Percentiles rank a stretch among this genome's conserved stretches.
Conservation (phyloP, 2,113 vertebrate genomes). For the Pluvianellus socialis region DNA sequence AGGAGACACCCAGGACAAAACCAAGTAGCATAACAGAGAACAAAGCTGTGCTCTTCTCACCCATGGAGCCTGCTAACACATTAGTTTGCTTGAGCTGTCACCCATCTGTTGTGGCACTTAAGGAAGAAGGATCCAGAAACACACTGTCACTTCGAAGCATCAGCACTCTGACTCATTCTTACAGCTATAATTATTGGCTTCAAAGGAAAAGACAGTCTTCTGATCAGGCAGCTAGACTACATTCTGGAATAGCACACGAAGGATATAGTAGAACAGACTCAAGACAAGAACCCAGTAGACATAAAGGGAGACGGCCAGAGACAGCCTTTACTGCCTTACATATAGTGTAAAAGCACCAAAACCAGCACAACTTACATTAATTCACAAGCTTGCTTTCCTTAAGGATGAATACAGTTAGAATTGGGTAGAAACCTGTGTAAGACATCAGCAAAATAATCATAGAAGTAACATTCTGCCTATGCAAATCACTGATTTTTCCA, state of each 20-base stretch:
- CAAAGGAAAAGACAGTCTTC: neutral
- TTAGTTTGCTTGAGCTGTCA: neutral
- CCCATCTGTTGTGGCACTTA: neutral
- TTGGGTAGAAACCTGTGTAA: neutral
- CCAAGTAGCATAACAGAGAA: neutral
- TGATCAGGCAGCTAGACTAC: neutral
- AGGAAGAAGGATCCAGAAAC: neutral
- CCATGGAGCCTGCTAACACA: neutral
- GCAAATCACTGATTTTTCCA: neutral
- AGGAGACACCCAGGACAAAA: neutral
- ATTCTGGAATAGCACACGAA: neutral
- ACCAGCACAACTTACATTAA: neutral
- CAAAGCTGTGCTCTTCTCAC: neutral
- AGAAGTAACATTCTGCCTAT: neutral
- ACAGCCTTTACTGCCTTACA: neutral
- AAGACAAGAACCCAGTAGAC: neutral
- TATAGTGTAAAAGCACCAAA: neutral
- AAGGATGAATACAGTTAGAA: neutral
- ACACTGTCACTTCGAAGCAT: neutral
- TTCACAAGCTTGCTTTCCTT: neutral
- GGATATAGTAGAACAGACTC: neutral
- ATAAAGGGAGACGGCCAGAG: neutral
- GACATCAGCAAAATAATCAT: neutral
- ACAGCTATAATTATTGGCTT: neutral
- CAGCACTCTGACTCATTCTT: neutral